Percentiles rank a stretch among this genome's conserved stretches.
phyloP scores from a whole-genome alignment of 2,888 invertebrate species.

The Cylloceria caligata region DNA sequence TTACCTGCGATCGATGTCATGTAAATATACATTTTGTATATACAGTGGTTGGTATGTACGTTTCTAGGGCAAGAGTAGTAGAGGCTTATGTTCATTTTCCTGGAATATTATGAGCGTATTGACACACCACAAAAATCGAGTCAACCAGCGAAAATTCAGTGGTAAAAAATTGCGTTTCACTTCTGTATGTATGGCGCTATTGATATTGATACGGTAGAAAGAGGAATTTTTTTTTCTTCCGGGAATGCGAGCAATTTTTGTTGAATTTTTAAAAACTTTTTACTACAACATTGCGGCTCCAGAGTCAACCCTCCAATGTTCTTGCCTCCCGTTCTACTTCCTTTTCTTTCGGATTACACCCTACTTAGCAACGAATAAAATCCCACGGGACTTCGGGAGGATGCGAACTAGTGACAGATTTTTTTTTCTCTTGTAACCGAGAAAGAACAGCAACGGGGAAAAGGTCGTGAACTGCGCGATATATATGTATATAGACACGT shows the following conservation, averaged over 20 bases:
- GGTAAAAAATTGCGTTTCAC: background rate
- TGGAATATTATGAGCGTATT: background rate
- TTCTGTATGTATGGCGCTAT: background rate
- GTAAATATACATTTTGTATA: background rate
- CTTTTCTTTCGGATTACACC: background rate
- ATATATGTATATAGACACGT: too few relatives aligned
- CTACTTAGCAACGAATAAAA: slow-evolving; percentile 3
- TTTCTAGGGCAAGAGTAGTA: background rate
- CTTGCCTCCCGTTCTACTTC: background rate
- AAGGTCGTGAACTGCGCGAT: background rate
- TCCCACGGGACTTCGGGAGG: slow-evolving; percentile 13
- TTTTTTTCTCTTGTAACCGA: slow-evolving; percentile 10
- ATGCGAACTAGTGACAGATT: slow-evolving; percentile 23
- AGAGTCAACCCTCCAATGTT: slow-evolving; percentile 4
- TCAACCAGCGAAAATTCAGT: background rate
- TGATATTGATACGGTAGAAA: background rate
- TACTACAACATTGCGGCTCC: background rate
- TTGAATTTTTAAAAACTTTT: slow-evolving; percentile 10
- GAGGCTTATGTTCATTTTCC: background rate
- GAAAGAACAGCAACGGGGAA: background rate
- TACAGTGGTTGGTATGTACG: background rate
- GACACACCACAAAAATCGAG: slow-evolving; percentile 2
- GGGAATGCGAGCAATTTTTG: background rate
- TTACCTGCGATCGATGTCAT: background rate
- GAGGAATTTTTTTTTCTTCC: background rate